Evolutionary conservation across 2,888 invertebrate species (phyloP).

Genomic region (Meteorus cinctellus): DNA sequence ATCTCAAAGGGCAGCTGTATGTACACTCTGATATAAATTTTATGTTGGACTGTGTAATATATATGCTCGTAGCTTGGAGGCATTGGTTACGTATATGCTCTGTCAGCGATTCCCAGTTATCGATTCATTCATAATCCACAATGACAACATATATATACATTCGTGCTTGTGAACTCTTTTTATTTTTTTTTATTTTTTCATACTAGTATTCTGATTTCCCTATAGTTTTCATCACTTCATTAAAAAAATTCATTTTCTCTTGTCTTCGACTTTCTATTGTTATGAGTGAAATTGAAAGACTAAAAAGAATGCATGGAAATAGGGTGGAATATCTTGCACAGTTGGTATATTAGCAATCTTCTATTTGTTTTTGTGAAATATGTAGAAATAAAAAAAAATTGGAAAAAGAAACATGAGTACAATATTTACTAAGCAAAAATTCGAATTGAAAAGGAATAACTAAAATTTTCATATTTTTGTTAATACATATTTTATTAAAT

Average conservation of each 20-base stretch:
- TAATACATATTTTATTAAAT: too few relatives aligned
- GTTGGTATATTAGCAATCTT: too few relatives aligned
- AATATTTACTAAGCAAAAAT: too few relatives aligned
- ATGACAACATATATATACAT: neutral
- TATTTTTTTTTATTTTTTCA: neutral
- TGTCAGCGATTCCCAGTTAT: constrained; percentile 20
- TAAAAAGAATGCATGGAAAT: too few relatives aligned
- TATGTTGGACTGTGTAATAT: constrained; percentile 14
- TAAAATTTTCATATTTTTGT: too few relatives aligned
- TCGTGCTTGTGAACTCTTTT: neutral
- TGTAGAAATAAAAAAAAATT: too few relatives aligned
- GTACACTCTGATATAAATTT: neutral
- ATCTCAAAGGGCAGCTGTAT: neutral
- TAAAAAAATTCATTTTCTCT: neutral
- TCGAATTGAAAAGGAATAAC: too few relatives aligned
- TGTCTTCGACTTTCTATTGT: too few relatives aligned
- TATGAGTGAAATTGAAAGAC: too few relatives aligned
- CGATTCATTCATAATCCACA: constrained; percentile 28
- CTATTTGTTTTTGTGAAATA: too few relatives aligned
- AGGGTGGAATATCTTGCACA: too few relatives aligned
- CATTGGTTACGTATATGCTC: constrained; percentile 1
- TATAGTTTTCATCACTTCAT: neutral
- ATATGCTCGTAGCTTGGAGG: neutral
- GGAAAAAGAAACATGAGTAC: too few relatives aligned
- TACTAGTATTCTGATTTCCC: constrained; percentile 5